Evolutionary conservation across 2,888 invertebrate species (phyloP).

Genomic region (Ceramica pisi): DNA sequence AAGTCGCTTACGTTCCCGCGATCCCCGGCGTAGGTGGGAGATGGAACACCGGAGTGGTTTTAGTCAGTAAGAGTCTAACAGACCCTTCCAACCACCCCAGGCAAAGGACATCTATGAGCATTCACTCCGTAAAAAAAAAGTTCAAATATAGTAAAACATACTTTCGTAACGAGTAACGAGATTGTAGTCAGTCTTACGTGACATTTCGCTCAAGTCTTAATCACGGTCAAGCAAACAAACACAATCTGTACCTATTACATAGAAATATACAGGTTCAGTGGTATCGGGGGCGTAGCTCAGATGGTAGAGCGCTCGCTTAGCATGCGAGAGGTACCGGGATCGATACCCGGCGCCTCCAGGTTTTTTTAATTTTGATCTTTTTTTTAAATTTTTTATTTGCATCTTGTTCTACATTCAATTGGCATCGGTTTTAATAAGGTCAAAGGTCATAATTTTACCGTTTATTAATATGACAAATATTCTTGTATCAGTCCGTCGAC

Average conservation of each 20-base stretch:
- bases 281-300: constrained; percentile 90
- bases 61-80: too few relatives aligned
- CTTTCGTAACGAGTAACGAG: background rate
- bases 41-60: too few relatives aligned
- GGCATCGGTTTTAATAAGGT: too few relatives aligned
- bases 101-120: too few relatives aligned
- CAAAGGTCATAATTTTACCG: too few relatives aligned
- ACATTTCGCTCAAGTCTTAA: background rate
- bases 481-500: too few relatives aligned
- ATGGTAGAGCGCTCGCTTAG: constrained; percentile 91
- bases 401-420: background rate
- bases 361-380: background rate
- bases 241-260: background rate
- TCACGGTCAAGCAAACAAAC: background rate
- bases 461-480: too few relatives aligned
- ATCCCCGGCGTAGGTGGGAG: too few relatives aligned
- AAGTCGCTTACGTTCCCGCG: too few relatives aligned
- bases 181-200: background rate
- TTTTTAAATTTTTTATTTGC: background rate
- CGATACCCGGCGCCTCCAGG: constrained; percentile 90
- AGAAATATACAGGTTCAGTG: background rate
- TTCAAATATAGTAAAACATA: too few relatives aligned
- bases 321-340: constrained; percentile 91
- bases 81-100: too few relatives aligned
- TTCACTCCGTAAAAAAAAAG: too few relatives aligned